Evolutionary conservation across 2,888 invertebrate genomes (phyloP).

Genomic region (Megaustenia siamemsis): DNA sequence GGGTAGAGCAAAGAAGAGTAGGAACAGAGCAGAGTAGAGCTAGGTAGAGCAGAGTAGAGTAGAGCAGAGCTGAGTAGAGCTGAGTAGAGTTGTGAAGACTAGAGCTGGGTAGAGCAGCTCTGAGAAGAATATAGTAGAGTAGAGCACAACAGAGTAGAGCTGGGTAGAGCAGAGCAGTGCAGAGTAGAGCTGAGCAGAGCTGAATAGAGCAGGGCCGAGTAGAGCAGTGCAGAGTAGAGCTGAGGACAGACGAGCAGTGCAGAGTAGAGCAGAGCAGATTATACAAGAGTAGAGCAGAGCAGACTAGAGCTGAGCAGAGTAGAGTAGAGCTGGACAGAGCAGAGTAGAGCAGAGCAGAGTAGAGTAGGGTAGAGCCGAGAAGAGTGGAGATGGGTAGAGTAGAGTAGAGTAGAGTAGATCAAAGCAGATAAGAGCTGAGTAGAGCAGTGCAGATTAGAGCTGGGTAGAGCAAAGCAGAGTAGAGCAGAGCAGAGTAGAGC

Average conservation of each 20-base stretch:
- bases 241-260: not conserved
- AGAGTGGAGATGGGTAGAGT: not conserved
- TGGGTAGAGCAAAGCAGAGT: not conserved
- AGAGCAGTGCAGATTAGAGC: not conserved
- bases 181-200: not conserved
- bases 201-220: not conserved
- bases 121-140: not conserved
- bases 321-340: not conserved
- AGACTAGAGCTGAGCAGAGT: not conserved
- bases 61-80: not conserved
- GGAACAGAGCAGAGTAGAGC: too few relatives aligned
- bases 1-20: not conserved
- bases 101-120: too few relatives aligned
- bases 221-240: not conserved
- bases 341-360: not conserved
- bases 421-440: not conserved
- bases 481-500: not conserved
- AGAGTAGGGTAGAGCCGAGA: not conserved
- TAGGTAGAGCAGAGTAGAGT: too few relatives aligned
- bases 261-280: not conserved
- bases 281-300: not conserved
- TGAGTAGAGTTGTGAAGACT: too few relatives aligned
- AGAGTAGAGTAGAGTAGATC: not conserved
- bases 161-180: not conserved
- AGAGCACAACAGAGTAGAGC: not conserved